phyloP scores from a whole-genome alignment of 1,140 invertebrate species.

The Trachymyrmex cornetzi region DNA sequence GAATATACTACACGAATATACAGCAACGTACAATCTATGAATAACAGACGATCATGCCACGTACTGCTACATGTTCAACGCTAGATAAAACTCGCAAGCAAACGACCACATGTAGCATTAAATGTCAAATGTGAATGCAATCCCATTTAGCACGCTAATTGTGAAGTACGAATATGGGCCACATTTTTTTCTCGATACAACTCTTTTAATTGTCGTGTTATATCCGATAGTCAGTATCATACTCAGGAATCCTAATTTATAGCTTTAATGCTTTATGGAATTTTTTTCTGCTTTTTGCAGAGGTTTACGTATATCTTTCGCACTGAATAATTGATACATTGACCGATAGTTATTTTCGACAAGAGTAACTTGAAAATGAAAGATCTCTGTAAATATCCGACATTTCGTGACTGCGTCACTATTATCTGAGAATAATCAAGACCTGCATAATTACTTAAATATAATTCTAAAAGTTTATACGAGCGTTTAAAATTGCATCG shows the following conservation, averaged over 20 bases:
- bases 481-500: slow-evolving; percentile 44
- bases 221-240: neutral
- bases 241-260: neutral
- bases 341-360: neutral
- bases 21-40: slow-evolving; percentile 14
- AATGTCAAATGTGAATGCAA: slow-evolving; percentile 47
- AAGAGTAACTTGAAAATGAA: neutral
- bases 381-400: neutral
- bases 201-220: neutral
- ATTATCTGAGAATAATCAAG: slow-evolving; percentile 37
- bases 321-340: neutral
- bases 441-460: slow-evolving; percentile 63
- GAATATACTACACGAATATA: neutral
- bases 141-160: slow-evolving; percentile 34
- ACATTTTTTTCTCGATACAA: slow-evolving; percentile 11
- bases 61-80: neutral
- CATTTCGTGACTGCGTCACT: neutral
- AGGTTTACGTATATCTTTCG: neutral
- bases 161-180: slow-evolving; percentile 11
- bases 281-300: neutral
- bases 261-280: neutral
- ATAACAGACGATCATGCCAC: slow-evolving; percentile 31
- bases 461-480: slow-evolving; percentile 64
- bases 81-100: slow-evolving; percentile 23
- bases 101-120: neutral